phyloP scores from a whole-genome alignment of 2,888 invertebrate species.

The Acanthococcus lagerstroemiae region DNA sequence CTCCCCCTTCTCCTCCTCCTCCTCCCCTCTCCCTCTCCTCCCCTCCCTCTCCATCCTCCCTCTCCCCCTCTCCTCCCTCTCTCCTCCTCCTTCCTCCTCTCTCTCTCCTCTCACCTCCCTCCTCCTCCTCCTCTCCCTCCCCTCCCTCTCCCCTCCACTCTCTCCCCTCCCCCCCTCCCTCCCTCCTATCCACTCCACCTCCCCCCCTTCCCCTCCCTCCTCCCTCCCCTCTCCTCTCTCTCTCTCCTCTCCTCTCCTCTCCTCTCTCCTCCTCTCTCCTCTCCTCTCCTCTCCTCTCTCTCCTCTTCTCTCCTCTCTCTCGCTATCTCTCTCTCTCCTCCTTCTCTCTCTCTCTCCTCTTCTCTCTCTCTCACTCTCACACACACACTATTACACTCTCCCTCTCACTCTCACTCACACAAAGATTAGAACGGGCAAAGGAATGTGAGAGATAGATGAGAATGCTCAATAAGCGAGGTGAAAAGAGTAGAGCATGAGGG shows the following conservation, averaged over 20 bases:
- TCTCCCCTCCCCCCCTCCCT: not conserved
- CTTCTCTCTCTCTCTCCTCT: no score
- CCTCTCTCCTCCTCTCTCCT: not conserved
- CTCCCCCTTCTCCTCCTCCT: not conserved
- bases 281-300: not conserved
- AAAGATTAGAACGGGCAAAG: no score
- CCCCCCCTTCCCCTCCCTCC: not conserved
- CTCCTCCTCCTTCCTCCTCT: not conserved
- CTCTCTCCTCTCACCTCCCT: no score
- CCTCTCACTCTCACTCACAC: not conserved
- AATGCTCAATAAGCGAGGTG: no score
- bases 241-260: not conserved
- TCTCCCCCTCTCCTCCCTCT: not conserved
- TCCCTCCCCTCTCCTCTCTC: not conserved
- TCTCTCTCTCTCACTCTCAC: not conserved
- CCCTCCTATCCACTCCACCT: not conserved
- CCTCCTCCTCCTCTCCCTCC: not conserved
- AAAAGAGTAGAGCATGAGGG: no score
- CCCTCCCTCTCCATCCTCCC: no score
- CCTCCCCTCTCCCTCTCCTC: not conserved
- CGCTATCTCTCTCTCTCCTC: no score
- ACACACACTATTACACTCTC: not conserved
- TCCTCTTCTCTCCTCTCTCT: no score
- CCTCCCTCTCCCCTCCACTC: not conserved
- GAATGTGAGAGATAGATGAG: no score